Percentiles rank a stretch among this genome's conserved stretches.
Conservation (phyloP, 2,888 invertebrate species). For the Nebria salina region DNA sequence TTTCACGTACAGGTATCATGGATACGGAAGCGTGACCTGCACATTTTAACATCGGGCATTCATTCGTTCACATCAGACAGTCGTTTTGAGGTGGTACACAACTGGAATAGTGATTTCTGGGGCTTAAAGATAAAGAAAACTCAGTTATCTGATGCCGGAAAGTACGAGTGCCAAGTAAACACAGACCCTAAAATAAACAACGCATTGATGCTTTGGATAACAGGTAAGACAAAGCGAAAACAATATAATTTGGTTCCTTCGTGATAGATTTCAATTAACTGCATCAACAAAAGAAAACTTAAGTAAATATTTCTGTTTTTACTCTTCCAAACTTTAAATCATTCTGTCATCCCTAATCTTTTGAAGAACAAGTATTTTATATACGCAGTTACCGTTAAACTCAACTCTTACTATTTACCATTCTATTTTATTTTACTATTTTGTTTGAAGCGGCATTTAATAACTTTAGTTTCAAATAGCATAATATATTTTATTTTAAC, state of each 20-base stretch:
- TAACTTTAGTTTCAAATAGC: no score
- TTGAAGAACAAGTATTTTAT: no score
- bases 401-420: no score
- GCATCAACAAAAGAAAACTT: not conserved
- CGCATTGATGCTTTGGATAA: conserved; percentile 71
- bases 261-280: not conserved
- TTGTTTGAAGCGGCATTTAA: no score
- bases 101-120: conserved; percentile 66
- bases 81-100: conserved; percentile 70
- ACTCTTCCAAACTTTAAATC: not conserved
- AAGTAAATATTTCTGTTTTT: not conserved
- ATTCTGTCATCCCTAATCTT: no score
- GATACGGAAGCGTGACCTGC: conserved; percentile 76
- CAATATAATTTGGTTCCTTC: not conserved
- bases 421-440: no score
- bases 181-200: conserved; percentile 79
- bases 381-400: no score
- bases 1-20: conserved; percentile 72
- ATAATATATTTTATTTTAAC: no score
- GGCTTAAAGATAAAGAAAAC: conserved; percentile 71
- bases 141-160: conserved; percentile 70
- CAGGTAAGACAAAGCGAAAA: conserved; percentile 63
- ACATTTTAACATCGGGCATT: conserved; percentile 74
- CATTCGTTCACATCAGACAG: conserved; percentile 74
- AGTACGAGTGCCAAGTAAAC: conserved; percentile 80